Base-by-base conservation (phyloP, 2,888 invertebrate species). In the Drosophila melanosoma region DNA sequence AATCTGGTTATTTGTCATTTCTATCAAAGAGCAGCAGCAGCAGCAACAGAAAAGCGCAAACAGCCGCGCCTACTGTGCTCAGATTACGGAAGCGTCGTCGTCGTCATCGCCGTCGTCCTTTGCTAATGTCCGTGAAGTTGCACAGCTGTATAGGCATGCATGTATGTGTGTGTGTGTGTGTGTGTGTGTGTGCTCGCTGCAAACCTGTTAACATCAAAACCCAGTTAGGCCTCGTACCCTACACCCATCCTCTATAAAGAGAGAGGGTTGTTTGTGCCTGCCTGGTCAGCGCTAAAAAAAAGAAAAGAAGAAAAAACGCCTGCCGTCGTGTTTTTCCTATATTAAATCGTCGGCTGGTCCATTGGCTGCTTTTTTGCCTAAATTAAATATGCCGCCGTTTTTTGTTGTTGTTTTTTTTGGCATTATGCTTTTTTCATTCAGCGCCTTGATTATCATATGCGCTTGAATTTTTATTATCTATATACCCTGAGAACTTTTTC, bases 1-100 rank as follows among this genome's bases (percentile, higher is more conserved):
- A 91, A 92, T 92, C 92, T 92, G 87, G 91, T 92, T 92, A 92
- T 92, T 92, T 92, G 91, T 91, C 92, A 92, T 92, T 91, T 86
- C 84, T 83, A 83, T 82, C 87, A 77, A 83, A 83, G 68, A 56
- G 74, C 56, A 60, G 72, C 58, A 32, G 29, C 17, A 71, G 53
- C 48, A 69, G 51, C 65, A 67, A 79, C 86, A 78, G 84, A 90
- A 85, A 89, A 90, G 84, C 81, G 83, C 90, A 92, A 85, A 90
- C 91, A 92, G 91, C 92, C 92, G 92, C 91, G 89, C 89, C 87
- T 89, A 83, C 87, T 90, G 84, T 86, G 91, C 92, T 92, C 92
- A 87, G 90, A 91, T 92, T 92, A 91, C 92, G 91, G 91, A 91
- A 91, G 81, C 86, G 86, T 72, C 62, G 68, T 20, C 35, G 57